Evolutionary conservation across 2,888 invertebrate species (phyloP).

Genomic region (Cheiracanthium punctorium): DNA sequence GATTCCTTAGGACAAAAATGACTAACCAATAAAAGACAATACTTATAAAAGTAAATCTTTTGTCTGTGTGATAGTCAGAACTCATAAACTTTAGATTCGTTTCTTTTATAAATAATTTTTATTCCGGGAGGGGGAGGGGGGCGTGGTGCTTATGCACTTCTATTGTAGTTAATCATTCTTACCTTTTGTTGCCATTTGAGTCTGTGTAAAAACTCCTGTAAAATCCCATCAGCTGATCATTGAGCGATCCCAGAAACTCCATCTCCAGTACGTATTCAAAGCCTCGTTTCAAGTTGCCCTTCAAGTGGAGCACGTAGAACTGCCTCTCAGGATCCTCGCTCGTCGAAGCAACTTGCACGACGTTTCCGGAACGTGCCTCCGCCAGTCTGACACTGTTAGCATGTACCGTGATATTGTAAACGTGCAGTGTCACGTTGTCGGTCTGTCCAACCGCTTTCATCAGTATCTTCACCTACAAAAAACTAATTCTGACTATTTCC

Average conservation of each 20-base stretch:
- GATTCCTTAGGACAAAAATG: too few relatives aligned
- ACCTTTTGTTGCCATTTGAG: conserved; percentile 83
- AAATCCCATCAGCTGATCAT: conserved; percentile 87
- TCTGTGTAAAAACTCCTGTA: conserved; percentile 87
- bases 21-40: too few relatives aligned
- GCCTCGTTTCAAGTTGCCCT: conserved; percentile 80
- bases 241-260: conserved; percentile 83
- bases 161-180: too few relatives aligned
- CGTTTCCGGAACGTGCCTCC: background rate
- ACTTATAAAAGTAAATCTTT: too few relatives aligned
- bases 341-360: conserved; percentile 15
- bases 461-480: conserved; percentile 71
- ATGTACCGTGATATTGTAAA: conserved; percentile 82
- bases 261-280: conserved; percentile 83
- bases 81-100: too few relatives aligned
- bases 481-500: too few relatives aligned
- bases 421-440: conserved; percentile 85
- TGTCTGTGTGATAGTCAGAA: too few relatives aligned
- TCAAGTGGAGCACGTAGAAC: conserved; percentile 83
- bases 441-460: conserved; percentile 80
- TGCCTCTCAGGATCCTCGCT: conserved; percentile 77
- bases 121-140: too few relatives aligned
- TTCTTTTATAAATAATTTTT: too few relatives aligned
- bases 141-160: too few relatives aligned
- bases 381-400: conserved; percentile 78